Conservation (phyloP, 2,113 vertebrate species). For the Chascanopsetta lugubris region DNA sequence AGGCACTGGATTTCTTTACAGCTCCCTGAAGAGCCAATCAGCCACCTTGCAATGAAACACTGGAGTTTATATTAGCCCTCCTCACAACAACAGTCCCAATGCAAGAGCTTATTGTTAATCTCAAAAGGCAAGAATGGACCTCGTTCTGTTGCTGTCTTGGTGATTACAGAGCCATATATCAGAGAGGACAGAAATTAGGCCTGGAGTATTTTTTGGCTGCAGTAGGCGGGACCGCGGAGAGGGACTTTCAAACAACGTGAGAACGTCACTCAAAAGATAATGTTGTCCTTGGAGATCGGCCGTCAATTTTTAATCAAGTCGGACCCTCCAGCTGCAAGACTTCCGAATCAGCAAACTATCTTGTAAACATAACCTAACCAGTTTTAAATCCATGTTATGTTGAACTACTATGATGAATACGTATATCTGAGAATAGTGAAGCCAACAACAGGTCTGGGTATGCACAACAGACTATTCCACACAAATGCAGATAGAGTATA, state of each 20-base stretch:
- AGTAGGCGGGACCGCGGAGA: neutral
- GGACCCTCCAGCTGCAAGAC: slow-evolving; percentile 23
- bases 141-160: slow-evolving; percentile 47
- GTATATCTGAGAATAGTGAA: neutral
- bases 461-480: neutral
- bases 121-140: slow-evolving; percentile 55
- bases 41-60: slow-evolving; percentile 68
- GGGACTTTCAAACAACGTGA: slow-evolving; percentile 25
- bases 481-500: slow-evolving; percentile 9
- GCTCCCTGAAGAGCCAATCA: slow-evolving; percentile 73
- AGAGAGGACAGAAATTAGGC: slow-evolving; percentile 16
- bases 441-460: neutral
- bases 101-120: slow-evolving; percentile 52
- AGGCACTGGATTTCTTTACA: slow-evolving; percentile 63
- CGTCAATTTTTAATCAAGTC: slow-evolving; percentile 39
- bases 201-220: slow-evolving; percentile 18
- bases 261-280: slow-evolving; percentile 24
- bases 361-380: slow-evolving; percentile 32
- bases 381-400: slow-evolving; percentile 30
- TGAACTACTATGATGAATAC: slow-evolving; percentile 9
- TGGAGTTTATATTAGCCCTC: slow-evolving; percentile 63
- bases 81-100: slow-evolving; percentile 66
- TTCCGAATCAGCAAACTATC: slow-evolving; percentile 44
- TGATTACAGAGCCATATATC: slow-evolving; percentile 46
- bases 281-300: slow-evolving; percentile 46